Evolutionary conservation across 1,140 invertebrate genomes (phyloP), one percentile per base, ranked within the genome.

Genomic region (Palaemon carinicauda): DNA sequence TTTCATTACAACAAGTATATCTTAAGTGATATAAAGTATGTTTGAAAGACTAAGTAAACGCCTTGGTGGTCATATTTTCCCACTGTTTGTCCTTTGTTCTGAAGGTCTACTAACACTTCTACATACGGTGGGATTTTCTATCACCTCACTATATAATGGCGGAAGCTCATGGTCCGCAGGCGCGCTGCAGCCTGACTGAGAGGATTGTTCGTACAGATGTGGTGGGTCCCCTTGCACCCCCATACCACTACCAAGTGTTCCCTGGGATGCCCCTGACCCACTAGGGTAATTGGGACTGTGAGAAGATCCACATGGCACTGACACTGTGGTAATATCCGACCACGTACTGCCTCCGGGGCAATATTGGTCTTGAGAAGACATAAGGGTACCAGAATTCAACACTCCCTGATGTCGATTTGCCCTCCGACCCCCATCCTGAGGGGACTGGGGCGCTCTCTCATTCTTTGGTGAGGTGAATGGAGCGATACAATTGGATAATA

Each of bases 21-120:
- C 85, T 81, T 87, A 87, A 87, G 85, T 87, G 79, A 87, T 87
- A 87, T 87, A 87, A 87, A 87, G 85, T 87, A 87, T 87, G 85
- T 75, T 87, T 87, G 85, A 87, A 87, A 87, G 85, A 87, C 85
- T 87, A 87, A 87, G 85, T 80, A 87, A 87, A 87, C 75, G 85
- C 81, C 85, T 87, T 87, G 79, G 52, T 87, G 85, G 85, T 87
- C 85, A 87, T 87, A 87, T 87, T 87, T 87, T 80, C 79, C 85
- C 85, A 87, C 85, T 87, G 65, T 87, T 87, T 87, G 85, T 87
- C 85, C 85, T 87, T 87, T 81, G 85, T 82, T 87, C 85, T 60
- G 85, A 87, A 33, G 85, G 85, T 87, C 85, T 87, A 87, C 85
- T 86, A 86, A 73, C 84, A 86, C 84, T 87, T 78, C 31, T 75